Base-by-base conservation (phyloP, 2,888 invertebrate genomes). In the Sisyra terminalis region DNA sequence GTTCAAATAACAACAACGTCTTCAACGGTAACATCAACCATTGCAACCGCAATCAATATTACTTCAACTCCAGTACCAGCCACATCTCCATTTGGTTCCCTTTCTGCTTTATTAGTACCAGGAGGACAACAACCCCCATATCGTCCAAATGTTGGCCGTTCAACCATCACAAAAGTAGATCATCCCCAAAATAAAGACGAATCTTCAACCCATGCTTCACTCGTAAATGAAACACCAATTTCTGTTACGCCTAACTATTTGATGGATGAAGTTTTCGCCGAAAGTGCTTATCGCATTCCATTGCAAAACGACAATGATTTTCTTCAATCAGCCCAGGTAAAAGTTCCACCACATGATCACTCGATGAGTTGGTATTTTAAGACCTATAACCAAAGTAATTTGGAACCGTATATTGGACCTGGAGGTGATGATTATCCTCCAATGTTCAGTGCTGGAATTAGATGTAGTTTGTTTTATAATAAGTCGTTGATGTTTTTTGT, bases 331-430 rank as follows among this genome's bases (percentile, higher is more conserved):
- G 47, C 49, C n/a, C 48, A 57, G 36, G 66, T 67, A 30, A 71
- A 70, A 48, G 61, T 57, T 51, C 57, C 61, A 49, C 15, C 9
- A 2, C 61, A 64, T 10, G 68, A 69, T 48, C 66, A 62, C 48
- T 62, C 71, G 39, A 78, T 78, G 63, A 78, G 78, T 51, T 89
- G 89, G 89, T 89, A 89, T 59, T 88, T 82, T 57, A 79, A 78
- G 49, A 86, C 85, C 58, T 88, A 88, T 55, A 83, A 84, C 57
- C 76, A 75, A 53, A 73, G 68, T 3, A 63, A 67, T 49, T 50
- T 67, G 39, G 66, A 69, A 47, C 69, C 70, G 8, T 71, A 58
- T 46, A 53, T 66, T n/a, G 64, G 61, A 15, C 45, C 46, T 3
- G 40, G 34, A 31, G 46, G 30, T 9, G 13, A 40, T 11, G 13